Conservation (phyloP, 2,113 vertebrate species). For the Prunella fulvescens region DNA sequence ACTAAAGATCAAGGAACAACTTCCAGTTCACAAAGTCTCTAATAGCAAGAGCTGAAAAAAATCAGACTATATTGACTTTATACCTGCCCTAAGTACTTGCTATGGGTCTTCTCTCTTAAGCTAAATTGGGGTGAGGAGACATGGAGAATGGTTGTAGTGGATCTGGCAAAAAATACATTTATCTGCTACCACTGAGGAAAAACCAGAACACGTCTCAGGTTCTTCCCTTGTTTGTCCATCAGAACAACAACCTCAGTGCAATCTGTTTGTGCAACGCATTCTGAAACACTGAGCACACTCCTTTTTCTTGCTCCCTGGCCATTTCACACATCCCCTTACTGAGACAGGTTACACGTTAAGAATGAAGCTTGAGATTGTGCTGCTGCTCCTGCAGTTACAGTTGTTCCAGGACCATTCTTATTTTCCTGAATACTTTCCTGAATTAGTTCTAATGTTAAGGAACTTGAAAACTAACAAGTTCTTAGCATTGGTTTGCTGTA, state of each 20-base stretch:
- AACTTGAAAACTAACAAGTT: not conserved
- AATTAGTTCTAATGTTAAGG: not conserved
- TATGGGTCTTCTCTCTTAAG: not conserved
- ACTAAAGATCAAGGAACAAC: not conserved
- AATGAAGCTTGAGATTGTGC: not conserved
- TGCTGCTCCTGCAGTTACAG: not conserved
- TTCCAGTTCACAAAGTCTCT: not conserved
- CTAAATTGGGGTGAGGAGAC: not conserved
- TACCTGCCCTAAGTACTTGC: not conserved
- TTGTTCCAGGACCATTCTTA: not conserved
- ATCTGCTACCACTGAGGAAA: not conserved
- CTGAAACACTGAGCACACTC: not conserved
- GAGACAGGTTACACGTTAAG: fast-evolving
- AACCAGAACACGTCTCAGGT: fast-evolving
- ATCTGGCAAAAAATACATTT: not conserved
- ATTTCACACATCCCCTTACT: not conserved
- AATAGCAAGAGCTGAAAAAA: not conserved
- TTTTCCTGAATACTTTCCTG: not conserved
- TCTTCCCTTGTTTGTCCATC: not conserved
- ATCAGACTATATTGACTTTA: not conserved
- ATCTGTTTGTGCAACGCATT: fast-evolving
- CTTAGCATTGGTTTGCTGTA: not conserved
- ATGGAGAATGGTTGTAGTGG: not conserved
- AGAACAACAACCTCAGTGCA: not conserved
- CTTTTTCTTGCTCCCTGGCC: not conserved